Evolutionary conservation across 2,888 invertebrate genomes (phyloP).

Genomic region (Hirtodrosophila duncani): DNA sequence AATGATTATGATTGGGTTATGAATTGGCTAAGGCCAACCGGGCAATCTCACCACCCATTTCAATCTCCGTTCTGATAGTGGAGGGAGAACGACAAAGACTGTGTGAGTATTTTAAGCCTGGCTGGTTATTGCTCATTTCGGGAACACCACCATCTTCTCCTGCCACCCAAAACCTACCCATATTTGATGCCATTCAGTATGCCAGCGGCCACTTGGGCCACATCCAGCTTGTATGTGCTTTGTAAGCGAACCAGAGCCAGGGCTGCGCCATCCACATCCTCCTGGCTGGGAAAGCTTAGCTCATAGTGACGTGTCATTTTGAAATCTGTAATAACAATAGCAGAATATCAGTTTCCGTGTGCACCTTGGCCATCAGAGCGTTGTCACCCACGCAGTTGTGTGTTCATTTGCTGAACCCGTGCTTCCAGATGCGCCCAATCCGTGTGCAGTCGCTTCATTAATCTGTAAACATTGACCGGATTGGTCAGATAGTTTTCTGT

Average conservation of each 20-base stretch:
- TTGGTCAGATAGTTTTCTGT: constrained; percentile 90
- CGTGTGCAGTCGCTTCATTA: constrained; percentile 93
- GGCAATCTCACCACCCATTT: constrained; percentile 12
- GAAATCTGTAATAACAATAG: constrained; percentile 80
- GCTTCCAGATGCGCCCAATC: constrained; percentile 91
- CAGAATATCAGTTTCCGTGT: constrained; percentile 2
- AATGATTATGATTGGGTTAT: constrained; percentile 41
- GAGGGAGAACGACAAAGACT: neutral
- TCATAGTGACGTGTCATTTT: constrained; percentile 83
- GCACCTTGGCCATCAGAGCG: neutral
- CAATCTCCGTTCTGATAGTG: too few species aligned
- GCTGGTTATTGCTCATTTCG: constrained; percentile 65
- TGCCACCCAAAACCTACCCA: constrained; percentile 79
- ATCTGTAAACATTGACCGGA: constrained; percentile 94
- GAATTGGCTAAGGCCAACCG: constrained; percentile 9
- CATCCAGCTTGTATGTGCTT: constrained; percentile 93
- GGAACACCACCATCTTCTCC: neutral
- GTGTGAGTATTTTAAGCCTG: constrained; percentile 45
- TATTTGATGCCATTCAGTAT: constrained; percentile 90
- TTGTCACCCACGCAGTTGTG: constrained; percentile 75
- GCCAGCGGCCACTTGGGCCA: constrained; percentile 90
- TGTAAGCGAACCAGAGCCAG: constrained; percentile 94
- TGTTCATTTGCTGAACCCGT: constrained; percentile 83
- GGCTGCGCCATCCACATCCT: constrained; percentile 96
- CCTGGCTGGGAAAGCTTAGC: constrained; percentile 89